Evolutionary conservation across 2,113 vertebrate species (phyloP).

Genomic region (Bufo gargarizans): DNA sequence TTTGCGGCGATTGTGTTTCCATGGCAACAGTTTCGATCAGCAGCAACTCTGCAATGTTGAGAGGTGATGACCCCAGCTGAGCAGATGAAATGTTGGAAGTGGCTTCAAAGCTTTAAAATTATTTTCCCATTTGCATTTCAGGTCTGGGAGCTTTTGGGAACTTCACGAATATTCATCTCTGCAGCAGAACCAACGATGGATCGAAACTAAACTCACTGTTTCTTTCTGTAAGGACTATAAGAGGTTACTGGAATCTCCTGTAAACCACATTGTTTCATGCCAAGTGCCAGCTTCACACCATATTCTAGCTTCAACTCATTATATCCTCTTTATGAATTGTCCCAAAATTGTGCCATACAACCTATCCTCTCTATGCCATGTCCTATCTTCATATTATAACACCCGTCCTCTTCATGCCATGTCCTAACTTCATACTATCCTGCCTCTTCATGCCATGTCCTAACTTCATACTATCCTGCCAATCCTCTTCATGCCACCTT

Average conservation of each 20-base stretch:
- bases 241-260: not conserved
- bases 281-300: too few species aligned
- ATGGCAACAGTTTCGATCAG: conserved; percentile 5
- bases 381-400: too few species aligned
- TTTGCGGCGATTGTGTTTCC: not conserved
- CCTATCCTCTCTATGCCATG: too few species aligned
- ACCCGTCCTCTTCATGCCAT: too few species aligned
- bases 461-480: not conserved
- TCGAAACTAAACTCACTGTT: not conserved
- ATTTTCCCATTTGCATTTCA: conserved; percentile 23
- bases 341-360: too few species aligned
- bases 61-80: not conserved
- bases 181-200: not conserved
- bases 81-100: not conserved
- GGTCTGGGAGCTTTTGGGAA: not conserved
- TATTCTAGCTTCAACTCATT: too few species aligned
- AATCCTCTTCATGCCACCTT: too few species aligned
- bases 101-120: conserved; percentile 28
- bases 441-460: not conserved
- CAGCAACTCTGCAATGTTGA: not conserved
- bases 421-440: not conserved
- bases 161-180: not conserved
- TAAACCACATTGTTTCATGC: too few species aligned
- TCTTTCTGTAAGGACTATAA: not conserved
- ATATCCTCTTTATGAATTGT: too few species aligned